Conservation (phyloP, 2,888 invertebrate genomes). For the Geotrupes spiniger region DNA sequence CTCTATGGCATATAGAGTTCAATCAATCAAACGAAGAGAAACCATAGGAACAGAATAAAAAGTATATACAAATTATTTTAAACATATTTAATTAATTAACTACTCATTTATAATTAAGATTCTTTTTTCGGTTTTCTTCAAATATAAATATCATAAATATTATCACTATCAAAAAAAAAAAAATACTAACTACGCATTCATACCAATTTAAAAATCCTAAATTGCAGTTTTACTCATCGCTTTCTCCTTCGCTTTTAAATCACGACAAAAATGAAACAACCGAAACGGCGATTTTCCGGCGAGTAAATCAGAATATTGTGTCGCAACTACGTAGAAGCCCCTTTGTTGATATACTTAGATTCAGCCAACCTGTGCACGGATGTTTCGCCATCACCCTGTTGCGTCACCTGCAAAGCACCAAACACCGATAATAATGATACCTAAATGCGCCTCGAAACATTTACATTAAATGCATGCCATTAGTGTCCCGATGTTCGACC, state of each 20-base stretch:
- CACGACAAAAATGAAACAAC: neutral
- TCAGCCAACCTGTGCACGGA: conserved; percentile 50
- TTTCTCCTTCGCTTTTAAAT: neutral
- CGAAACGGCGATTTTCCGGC: conserved; percentile 4
- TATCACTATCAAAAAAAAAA: conserved; percentile 1
- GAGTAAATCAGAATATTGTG: conserved; percentile 17
- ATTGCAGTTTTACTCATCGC: too few relatives aligned
- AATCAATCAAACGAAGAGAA: neutral
- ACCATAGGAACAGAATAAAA: conserved; percentile 4
- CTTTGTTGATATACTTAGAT: conserved; percentile 51
- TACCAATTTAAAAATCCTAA: conserved; percentile 2
- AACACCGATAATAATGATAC: conserved; percentile 44
- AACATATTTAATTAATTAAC: conserved; percentile 6
- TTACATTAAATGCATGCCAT: neutral
- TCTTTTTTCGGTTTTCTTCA: neutral
- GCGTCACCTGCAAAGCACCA: conserved; percentile 51
- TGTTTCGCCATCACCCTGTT: conserved; percentile 48
- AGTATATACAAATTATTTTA: conserved; percentile 3
- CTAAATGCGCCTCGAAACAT: conserved; percentile 16
- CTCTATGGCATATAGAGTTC: neutral
- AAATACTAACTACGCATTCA: conserved; percentile 1
- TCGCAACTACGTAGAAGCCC: conserved; percentile 38
- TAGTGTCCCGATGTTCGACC: neutral
- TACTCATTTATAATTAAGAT: neutral
- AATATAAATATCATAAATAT: conserved; percentile 8